A percentile compares a stretch with the other conserved stretches of the same genome.
Evolutionary conservation across 2,888 invertebrate genomes (phyloP).

Genomic region (Amphipyra berbera): DNA sequence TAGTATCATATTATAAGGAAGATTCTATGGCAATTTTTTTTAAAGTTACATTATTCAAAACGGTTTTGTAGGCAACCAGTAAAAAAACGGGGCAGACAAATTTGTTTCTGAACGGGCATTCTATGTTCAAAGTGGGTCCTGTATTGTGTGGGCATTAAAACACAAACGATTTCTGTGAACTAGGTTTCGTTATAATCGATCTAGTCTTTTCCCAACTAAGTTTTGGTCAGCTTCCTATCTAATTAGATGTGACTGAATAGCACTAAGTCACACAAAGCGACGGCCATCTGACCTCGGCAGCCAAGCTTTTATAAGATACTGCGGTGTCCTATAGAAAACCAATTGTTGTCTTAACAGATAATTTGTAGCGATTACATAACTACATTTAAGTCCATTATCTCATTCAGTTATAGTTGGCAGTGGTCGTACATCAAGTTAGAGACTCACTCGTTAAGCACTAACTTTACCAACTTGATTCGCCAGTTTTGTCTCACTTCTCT

Average conservation of each 20-base stretch:
- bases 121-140: too few relatives aligned
- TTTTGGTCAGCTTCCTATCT: too few relatives aligned
- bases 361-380: constrained; percentile 17
- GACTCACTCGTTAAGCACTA: constrained; percentile 63
- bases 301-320: neutral
- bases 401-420: constrained; percentile 37
- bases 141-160: too few relatives aligned
- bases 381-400: constrained; percentile 43
- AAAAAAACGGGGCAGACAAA: too few relatives aligned
- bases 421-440: constrained; percentile 59
- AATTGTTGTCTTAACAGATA: constrained; percentile 11
- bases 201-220: too few relatives aligned
- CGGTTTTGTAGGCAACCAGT: too few relatives aligned
- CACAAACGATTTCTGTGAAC: too few relatives aligned
- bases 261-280: neutral
- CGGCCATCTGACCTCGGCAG: neutral
- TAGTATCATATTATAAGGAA: neutral
- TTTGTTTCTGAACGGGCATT: too few relatives aligned
- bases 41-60: too few relatives aligned
- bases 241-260: too few relatives aligned
- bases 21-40: neutral
- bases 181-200: too few relatives aligned
- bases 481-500: constrained; percentile 60
- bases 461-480: constrained; percentile 63
- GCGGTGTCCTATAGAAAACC: neutral